Percentiles rank a stretch among this genome's conserved stretches.
Conservation (phyloP, 2,797 vertebrate species). For the Mus spretus region DNA sequence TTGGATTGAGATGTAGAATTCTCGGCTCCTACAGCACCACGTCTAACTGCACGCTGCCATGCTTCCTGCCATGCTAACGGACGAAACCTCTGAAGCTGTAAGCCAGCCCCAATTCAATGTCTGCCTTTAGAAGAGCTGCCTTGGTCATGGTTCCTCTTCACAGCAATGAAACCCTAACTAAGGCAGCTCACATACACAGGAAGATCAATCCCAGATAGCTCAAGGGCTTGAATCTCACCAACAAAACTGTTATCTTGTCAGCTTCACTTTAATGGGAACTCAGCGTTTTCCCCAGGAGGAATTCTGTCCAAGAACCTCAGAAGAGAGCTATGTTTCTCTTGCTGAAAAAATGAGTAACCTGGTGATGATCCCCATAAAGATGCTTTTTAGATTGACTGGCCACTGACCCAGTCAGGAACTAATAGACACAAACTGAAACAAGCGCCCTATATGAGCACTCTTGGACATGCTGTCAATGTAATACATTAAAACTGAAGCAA, state of each 20-base stretch:
- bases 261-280: background rate
- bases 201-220: no score
- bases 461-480: background rate
- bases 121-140: background rate
- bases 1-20: background rate
- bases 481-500: background rate
- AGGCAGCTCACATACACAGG: background rate
- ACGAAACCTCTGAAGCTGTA: background rate
- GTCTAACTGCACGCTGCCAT: background rate
- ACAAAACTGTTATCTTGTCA: background rate
- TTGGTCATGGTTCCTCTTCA: background rate
- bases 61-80: background rate
- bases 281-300: background rate
- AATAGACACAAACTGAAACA: background rate
- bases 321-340: background rate
- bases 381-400: background rate
- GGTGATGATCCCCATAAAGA: background rate
- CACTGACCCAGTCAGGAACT: background rate
- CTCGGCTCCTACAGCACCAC: background rate
- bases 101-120: background rate
- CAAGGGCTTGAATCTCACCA: background rate
- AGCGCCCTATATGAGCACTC: background rate
- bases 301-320: background rate
- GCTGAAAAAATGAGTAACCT: background rate
- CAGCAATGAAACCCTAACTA: background rate